Evolutionary conservation across 2,888 invertebrate genomes (phyloP), one percentile per base, ranked within the genome.

Genomic region (Chrysolina oricalcia): DNA sequence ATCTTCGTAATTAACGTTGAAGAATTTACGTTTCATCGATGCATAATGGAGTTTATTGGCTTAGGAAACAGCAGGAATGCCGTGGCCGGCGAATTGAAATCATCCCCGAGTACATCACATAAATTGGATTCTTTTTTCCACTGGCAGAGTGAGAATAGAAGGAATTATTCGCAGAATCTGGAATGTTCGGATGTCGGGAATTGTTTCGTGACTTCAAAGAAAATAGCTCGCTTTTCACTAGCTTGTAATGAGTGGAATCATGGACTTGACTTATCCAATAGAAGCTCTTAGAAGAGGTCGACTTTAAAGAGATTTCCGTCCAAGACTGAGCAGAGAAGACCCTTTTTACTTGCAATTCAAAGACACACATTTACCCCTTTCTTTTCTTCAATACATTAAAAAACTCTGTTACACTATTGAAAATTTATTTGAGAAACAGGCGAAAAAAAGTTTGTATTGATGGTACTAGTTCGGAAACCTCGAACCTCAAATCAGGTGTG

Each of bases 21-120:
- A 76, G 82, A 82, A 83, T 83, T 81, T 81, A 80, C 78, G 79
- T 78, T 79, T 74, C 75, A 80, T 82, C 80, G 77, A 78, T 75
- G 77, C 78, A 77, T 78, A 82, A 78, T 78, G 78, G 79, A 80
- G 79, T 82, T 81, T 80, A 81, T 81, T 79, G 77, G 79, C 74
- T 75, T 68, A 81, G 79, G 80, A 81, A 81, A 78, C 81, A 79
- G 80, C 77, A 75, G 80, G 83, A 82, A 83, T 83, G 65, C 63
- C n/a, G n/a, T 21, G 70, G 53, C 35, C 40, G 50, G 35, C 10
- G 75, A 41, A 67, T 72, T 59, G 35, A 70, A 68, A 74, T 65
- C 74, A 74, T 62, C 76, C 69, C 73, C 64, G 66, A 50, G 27
- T 70, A 43, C 59, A 23, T 64, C 46, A 15, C 68, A 69, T 72